These are phyloP conservation scores for Hippoglossus stenolepis DNA, from an alignment of 2,113 vertebrate genomes.

Conservation along the genomic window DNA sequence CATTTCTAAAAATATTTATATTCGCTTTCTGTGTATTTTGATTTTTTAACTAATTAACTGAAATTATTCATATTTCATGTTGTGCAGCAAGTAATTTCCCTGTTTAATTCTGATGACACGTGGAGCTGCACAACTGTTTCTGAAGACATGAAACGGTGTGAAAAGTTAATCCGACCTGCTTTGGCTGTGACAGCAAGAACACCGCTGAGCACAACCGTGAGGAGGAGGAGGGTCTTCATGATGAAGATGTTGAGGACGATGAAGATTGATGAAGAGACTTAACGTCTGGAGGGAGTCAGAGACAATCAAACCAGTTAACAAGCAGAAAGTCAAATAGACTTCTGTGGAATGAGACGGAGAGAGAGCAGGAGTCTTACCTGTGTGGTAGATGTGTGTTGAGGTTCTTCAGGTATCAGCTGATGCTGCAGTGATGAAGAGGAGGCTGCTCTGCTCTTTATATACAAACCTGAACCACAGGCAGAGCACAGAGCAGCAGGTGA, in stretches of 20 bases:
- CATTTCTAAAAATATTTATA: too few species aligned
- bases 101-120: background rate
- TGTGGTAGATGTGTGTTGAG: background rate
- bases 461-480: background rate
- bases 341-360: background rate
- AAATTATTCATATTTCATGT: too few species aligned
- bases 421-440: background rate
- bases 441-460: constrained; percentile 11
- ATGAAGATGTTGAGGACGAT: background rate
- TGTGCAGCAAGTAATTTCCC: too few species aligned
- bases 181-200: background rate
- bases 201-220: background rate
- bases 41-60: too few species aligned
- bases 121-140: background rate
- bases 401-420: background rate
- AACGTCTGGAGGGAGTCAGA: background rate
- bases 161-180: background rate
- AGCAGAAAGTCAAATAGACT: too few species aligned
- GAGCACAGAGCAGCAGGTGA: background rate
- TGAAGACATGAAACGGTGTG: too few species aligned
- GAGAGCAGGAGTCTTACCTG: constrained; percentile 1
- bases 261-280: background rate
- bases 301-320: background rate
- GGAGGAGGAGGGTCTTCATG: background rate
- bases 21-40: too few species aligned